Conservation (phyloP, 1,140 invertebrate species). For the Linepithema humile region DNA sequence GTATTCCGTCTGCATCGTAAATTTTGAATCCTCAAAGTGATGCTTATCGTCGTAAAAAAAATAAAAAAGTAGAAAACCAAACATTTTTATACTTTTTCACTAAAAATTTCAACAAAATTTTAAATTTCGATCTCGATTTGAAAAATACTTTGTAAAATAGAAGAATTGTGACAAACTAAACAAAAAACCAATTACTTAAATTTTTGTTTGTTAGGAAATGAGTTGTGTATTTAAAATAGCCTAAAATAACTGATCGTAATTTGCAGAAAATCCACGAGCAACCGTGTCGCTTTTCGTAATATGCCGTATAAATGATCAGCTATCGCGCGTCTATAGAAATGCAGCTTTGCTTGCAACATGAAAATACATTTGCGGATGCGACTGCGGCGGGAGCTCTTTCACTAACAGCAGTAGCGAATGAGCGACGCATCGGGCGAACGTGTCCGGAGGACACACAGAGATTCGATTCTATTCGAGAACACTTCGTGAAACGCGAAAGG, state of each 20-base stretch:
- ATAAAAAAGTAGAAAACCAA: too few species aligned
- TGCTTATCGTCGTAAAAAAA: too few species aligned
- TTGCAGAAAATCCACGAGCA: neutral
- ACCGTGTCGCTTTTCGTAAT: neutral
- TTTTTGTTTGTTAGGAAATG: too few species aligned
- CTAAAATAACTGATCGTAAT: neutral
- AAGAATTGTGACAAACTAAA: neutral
- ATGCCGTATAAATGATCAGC: slow-evolving; percentile 5
- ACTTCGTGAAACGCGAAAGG: slow-evolving; percentile 18
- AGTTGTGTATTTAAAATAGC: too few species aligned
- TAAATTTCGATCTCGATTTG: neutral
- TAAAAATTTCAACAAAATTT: slow-evolving; percentile 2
- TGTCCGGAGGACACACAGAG: slow-evolving; percentile 12
- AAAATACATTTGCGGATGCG: slow-evolving; percentile 10
- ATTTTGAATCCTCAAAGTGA: neutral
- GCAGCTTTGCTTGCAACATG: neutral
- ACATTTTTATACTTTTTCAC: neutral
- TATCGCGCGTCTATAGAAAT: slow-evolving; percentile 25
- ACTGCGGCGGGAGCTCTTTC: neutral
- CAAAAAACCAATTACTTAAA: slow-evolving; percentile 11
- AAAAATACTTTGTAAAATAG: slow-evolving; percentile 11
- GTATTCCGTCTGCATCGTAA: neutral
- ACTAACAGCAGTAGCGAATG: slow-evolving; percentile 10
- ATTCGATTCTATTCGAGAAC: slow-evolving; percentile 37
- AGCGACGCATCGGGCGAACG: neutral